Base-by-base conservation (phyloP, 2,797 vertebrate genomes). In the Nasua narica region DNA sequence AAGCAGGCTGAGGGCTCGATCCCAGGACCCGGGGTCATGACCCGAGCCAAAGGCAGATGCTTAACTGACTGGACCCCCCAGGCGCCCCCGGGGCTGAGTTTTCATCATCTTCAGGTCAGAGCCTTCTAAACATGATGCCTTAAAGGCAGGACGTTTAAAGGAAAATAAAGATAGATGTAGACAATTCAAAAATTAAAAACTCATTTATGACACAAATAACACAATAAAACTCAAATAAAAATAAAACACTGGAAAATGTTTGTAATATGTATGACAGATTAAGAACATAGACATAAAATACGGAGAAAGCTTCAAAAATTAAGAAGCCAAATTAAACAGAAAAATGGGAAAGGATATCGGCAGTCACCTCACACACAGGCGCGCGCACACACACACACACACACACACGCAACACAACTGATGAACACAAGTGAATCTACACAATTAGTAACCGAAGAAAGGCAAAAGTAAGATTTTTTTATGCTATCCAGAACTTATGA, bases 141-240 rank as follows among this genome's bases (percentile, higher is more conserved):
- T 6, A 43, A 62, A 62, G 56, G 56, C 11, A 32, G 60, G 56
- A 32, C 14, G 21, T 87, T 32, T 23, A 56, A 87, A 72, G n/a
- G 25, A 29, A 69, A 69, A 72, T 56, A 37, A 27, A 69, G 21
- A 54, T 16, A 40, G 48, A 72, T 54, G 29, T 54, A 11, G 67
- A 56, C 27, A 72, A 37, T 37, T 56, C 72, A 72, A 72, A 56
- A 62, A 46, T 21, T 72, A 52, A 72, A 60, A 52, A 18, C 43
- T 62, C 15, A 72, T 60, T 27, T 91, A 32, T 37, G 54, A 35
- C n/a, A 91, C 60, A 81, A 56, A 12, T 35, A 70, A 32, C 40
- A 50, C 46, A 23, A 60, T 83, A 83, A 74, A 91, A 50, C n/a
- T 81, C 35, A 82, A 37, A 72, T 70, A 56, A 52, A 90, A 43